Evolutionary conservation across 2,797 vertebrate genomes (phyloP), one percentile per base, ranked within the genome.

Genomic region (Pangasius sanitwongsei): DNA sequence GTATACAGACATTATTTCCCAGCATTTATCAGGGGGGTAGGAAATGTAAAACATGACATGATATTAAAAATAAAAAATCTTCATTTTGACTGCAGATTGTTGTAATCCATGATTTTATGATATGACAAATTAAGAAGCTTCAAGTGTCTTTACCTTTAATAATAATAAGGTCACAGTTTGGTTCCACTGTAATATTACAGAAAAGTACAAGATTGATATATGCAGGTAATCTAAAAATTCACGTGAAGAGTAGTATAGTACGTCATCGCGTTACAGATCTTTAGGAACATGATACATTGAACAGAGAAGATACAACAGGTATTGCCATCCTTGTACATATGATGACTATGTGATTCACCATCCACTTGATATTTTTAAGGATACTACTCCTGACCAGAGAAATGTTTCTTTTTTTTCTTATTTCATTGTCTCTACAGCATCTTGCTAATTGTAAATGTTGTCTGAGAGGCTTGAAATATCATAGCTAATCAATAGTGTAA

Each of bases 261-360:
- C 90, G 87, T 89, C 90, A 87, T 89, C 74, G 80, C 61, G 91
- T 92, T 88, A 90, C 53, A 78, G 84, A 84, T 89, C 84, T 91
- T 69, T 78, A 86, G 89, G 83, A 91, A 91, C 87, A 91, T 84
- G 72, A 90, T 77, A 65, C 85, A 75, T 41, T 89, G 86, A 53
- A 77, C 55, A 87, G 61, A 16, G 53, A 81, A 90, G 69, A 78
- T 90, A 31, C 90, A 90, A 90, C 70, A 75, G 74, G 84, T 55
- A 61, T 80, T 86, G 83, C 20, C 61, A 86, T 89, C 77, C 87
- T 90, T 89, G 89, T 74, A 86, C 37, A 86, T 70, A 72, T 37
- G 53, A 83, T 57, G 0, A 57, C 87, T 89, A 72, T 74, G n/a
- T 16, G 11, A 28, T 18, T n/a, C 9, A 75, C 9, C 16, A 75